Evolutionary conservation across 1,140 invertebrate species (phyloP).

Genomic region (Coenobita brevimanus): DNA sequence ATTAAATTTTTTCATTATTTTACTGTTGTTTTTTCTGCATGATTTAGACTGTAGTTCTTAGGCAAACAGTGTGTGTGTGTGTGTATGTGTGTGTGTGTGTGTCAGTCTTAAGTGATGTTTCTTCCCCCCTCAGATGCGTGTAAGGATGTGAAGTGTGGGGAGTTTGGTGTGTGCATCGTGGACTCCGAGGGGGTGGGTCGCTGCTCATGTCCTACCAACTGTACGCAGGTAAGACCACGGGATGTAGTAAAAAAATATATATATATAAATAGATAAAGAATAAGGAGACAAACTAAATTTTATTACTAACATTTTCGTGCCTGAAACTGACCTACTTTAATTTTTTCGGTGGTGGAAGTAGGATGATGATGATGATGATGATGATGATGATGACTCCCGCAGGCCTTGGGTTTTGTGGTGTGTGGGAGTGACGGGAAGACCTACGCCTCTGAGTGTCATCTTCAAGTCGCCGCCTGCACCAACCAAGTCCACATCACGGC

Average conservation of each 20-base stretch:
- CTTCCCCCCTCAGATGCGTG: conserved; percentile 48
- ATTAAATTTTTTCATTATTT: background rate
- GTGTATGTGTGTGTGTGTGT: conserved; percentile 35
- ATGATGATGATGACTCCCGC: too few species aligned
- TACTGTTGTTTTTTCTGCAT: background rate
- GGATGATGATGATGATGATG: too few species aligned
- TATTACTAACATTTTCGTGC: too few species aligned
- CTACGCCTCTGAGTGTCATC: conserved; percentile 85
- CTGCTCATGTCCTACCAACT: conserved; percentile 63
- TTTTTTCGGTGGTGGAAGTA: too few species aligned
- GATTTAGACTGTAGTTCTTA: background rate
- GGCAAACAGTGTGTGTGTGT: too few species aligned
- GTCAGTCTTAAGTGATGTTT: background rate
- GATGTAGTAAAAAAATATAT: too few species aligned
- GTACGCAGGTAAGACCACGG: conserved; percentile 45
- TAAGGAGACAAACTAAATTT: too few species aligned
- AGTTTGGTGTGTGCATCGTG: conserved; percentile 41
- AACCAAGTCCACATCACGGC: conserved; percentile 25
- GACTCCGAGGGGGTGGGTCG: conserved; percentile 42
- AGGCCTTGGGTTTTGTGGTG: conserved; percentile 51
- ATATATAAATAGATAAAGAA: too few species aligned
- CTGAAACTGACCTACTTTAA: too few species aligned
- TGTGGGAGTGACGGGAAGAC: conserved; percentile 83
- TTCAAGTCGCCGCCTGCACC: conserved; percentile 85
- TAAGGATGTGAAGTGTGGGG: conserved; percentile 52